Conservation (phyloP, 2,797 vertebrate species). For the Salmo trutta region DNA sequence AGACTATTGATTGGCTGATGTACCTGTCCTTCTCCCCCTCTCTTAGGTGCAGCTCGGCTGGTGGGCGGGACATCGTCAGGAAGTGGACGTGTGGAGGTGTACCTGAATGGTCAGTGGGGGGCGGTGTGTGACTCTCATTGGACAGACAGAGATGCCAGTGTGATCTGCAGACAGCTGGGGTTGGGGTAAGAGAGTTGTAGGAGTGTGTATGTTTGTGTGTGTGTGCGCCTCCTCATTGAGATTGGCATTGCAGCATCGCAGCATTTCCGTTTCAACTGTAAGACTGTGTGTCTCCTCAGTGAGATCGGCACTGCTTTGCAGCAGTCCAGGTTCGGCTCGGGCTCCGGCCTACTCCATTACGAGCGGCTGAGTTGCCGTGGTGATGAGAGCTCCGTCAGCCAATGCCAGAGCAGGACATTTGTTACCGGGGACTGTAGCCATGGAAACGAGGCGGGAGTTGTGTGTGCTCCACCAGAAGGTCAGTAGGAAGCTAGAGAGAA, state of each 20-base stretch:
- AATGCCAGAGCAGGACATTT: conserved; percentile 81
- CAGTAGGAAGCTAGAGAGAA: conserved; percentile 51
- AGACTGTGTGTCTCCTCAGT: conserved; percentile 56
- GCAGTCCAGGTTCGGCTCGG: conserved; percentile 71
- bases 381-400: conserved; percentile 81
- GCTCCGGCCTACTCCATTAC: conserved; percentile 82
- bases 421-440: conserved; percentile 81
- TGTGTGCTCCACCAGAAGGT: conserved; percentile 87
- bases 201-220: conserved; percentile 7
- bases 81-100: conserved; percentile 82
- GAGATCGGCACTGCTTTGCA: conserved; percentile 83
- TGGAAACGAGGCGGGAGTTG: conserved; percentile 77
- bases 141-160: conserved; percentile 87
- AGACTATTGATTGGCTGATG: background rate
- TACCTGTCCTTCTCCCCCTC: background rate
- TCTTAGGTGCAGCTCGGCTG: conserved; percentile 81
- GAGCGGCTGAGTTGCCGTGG: conserved; percentile 87
- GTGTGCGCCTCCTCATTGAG: background rate
- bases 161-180: conserved; percentile 88
- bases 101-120: conserved; percentile 87
- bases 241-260: background rate
- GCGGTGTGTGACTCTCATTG: conserved; percentile 86
- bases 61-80: conserved; percentile 70
- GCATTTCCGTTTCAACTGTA: background rate
- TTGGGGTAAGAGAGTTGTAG: conserved; percentile 73